These are phyloP conservation scores for Ryuthela nishihirai DNA, from an alignment of 2,888 invertebrate genomes.

Conservation along the genomic window DNA sequence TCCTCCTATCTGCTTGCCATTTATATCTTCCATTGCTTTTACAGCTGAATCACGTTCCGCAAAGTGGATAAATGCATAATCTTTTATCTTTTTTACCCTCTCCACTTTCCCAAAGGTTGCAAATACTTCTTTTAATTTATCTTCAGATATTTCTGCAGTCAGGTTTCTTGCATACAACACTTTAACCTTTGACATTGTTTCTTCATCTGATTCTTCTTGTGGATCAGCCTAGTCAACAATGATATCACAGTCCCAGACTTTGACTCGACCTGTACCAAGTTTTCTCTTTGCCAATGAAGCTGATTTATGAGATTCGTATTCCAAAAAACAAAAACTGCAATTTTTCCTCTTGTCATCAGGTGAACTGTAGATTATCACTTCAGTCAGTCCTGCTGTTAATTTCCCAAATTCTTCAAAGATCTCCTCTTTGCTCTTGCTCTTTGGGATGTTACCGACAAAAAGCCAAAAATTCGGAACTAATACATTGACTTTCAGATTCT, in stretches of 20 bases:
- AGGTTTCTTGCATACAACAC: conserved; percentile 97
- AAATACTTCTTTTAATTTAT: conserved; percentile 90
- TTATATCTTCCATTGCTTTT: conserved; percentile 61
- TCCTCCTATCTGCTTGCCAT: conserved; percentile 55
- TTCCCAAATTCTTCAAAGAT: conserved; percentile 99
- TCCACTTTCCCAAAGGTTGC: conserved; percentile 93
- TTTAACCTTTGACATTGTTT: conserved; percentile 99
- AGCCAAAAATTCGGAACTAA: conserved; percentile 99
- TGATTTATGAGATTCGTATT: conserved; percentile 98
- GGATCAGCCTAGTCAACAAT: conserved; percentile 99
- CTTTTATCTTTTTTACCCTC: conserved; percentile 98
- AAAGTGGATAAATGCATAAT: conserved; percentile 99
- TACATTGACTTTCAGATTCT: conserved; percentile 99
- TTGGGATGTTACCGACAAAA: conserved; percentile 99
- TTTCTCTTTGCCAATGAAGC: conserved; percentile 96
- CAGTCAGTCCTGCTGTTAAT: conserved; percentile 98
- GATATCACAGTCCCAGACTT: conserved; percentile 99
- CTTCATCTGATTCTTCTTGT: conserved; percentile 98
- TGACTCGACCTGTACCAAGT: conserved; percentile 87
- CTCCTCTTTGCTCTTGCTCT: conserved; percentile 99
- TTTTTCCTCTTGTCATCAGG: conserved; percentile 99
- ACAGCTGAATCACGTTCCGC: conserved; percentile 96
- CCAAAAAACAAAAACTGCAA: conserved; percentile 99
- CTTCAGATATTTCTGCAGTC: conserved; percentile 95
- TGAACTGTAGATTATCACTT: conserved; percentile 99